Base-by-base conservation (phyloP, 2,888 invertebrate genomes). In the Calliopum simillimum region DNA sequence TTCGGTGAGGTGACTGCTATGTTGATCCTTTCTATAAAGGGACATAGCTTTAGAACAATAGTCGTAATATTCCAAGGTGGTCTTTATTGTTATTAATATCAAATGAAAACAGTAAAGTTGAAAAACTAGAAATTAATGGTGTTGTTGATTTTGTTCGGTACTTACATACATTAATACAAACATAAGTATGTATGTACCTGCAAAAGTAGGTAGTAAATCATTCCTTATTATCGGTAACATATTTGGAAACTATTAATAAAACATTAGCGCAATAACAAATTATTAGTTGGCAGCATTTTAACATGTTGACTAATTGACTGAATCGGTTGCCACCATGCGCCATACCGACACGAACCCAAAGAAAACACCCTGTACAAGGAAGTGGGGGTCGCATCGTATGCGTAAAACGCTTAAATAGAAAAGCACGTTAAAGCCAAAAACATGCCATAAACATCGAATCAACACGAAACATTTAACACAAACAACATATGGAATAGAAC, bases 361-460 rank as follows among this genome's bases (percentile, higher is more conserved):
- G 41, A 25, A 47, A 62, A 13, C 4, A 44, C n/a, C 25, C 6
- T 16, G 14, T 51, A 19, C 13, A 21, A n/a, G n/a, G 25, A 49
- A n/a, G n/a, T n/a, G n/a, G 56, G 44, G 33, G 19, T 41, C n/a
- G 41, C 66, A 56, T n/a, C 19, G 33, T 61, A 61, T 16, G 47
- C 70, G 62, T 70, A 59, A 66, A 70, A 53, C 46, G n/a, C 47
- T 49, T 70, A 59, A 70, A 21, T 56, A 55, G 41, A 71, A 68
- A 58, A 25, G 25, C 63, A 56, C 55, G 46, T 62, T 63, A 67
- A 68, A 62, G 47, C 63, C 63, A 44, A 41, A 61, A 56, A 58
- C 71, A 71, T 71, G 67, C 71, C 63, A 71, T 68, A 46, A 67
- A 68, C 67, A 71, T 71, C 67, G 71, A 71, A 68, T 68, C 67